Base-by-base conservation (phyloP, 2,888 invertebrate genomes). In the Muscina levida region DNA sequence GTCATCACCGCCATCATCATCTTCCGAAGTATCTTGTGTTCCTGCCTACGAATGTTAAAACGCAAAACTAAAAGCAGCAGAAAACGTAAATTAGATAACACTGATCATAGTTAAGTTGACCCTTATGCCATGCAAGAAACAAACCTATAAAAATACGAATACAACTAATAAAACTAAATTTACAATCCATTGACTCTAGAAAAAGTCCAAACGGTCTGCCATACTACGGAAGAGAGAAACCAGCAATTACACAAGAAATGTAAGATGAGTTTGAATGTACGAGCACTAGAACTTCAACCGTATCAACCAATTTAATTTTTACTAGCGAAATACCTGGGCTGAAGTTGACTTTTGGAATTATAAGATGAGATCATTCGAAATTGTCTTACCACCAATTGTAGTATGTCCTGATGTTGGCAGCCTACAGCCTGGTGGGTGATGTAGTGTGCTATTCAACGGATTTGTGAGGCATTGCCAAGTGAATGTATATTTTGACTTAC, bases 301-400 rank as follows among this genome's bases (percentile, higher is more conserved):
- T 42, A 77, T 68, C 48, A 26, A 53, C 48, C 68, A 56, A 24
- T 53, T 77, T 80, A 51, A 44, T 72, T 66, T 53, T 22, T 26
- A 15, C 3, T 37, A 37, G 48, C 2, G 56, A 74, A 59, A 73
- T 74, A 77, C 77, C 77, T 77, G 71, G 67, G 77, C 77, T 62
- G 57, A 77, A 74, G 77, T 81, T 74, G 81, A 74, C 67, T 77
- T 56, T 26, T 59, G 71, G 73, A 81, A 81, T 81, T 77, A 74
- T 77, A 77, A 81, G 81, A 81, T 81, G 81, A 72, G 77, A 81
- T 81, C 81, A 77, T 74, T 77, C 71, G 59, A 81, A 81, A 72
- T 53, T 71, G 66, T 71, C 56, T 81, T 37, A 57, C 26, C 39
- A 11, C 13, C 13, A 59, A 24, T 15, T 44, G 66, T 66, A 22